Evolutionary conservation across 2,113 vertebrate species (phyloP), one percentile per base, ranked within the genome.

Genomic region (Boleophthalmus pectinirostris): DNA sequence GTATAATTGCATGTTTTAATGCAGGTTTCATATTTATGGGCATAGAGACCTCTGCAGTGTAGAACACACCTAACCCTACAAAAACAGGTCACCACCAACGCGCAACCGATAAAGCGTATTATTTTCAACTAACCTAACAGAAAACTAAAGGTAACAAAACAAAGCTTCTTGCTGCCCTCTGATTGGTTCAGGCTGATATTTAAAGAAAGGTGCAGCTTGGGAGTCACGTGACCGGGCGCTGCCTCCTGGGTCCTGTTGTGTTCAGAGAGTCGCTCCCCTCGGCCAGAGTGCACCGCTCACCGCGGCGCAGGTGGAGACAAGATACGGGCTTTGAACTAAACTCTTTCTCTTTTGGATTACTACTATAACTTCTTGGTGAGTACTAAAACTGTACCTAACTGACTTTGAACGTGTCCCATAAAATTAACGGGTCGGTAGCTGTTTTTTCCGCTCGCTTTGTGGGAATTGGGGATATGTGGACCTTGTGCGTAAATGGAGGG

Each of bases 251-350:
- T 66, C 18, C 69, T 12, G 2, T 54, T 7, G 68, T 64, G 14
- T 70, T 35, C 61, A 21, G 15, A 9, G 68, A 74, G 68, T 60
- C 70, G 15, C 72, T 79, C 75, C 67, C 74, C 63, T 74, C 66
- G 82, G 87, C 1, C n/a, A 72, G 54, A 71, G 81, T 0, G 66
- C 51, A 74, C 46, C 29, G 74, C 11, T 64, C 29, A 38, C 33
- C 67, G 12, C 75, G 73, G 76, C 77, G 85, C 89, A 91, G 88
- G 83, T 91, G 88, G 77, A 85, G 69, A 9, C 18, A 10, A 86
- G 71, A 85, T 68, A 58, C 56, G 24, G 13, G 14, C 21, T 5
- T 14, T 58, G 24, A 25, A 43, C 61, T 38, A n/a, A 64, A 21
- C 33, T 18, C 33, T 43, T n/a, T 64, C 18, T 20, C 5, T 11